phyloP scores from a whole-genome alignment of 2,888 invertebrate genomes.

The Toxonevra muliebris region DNA sequence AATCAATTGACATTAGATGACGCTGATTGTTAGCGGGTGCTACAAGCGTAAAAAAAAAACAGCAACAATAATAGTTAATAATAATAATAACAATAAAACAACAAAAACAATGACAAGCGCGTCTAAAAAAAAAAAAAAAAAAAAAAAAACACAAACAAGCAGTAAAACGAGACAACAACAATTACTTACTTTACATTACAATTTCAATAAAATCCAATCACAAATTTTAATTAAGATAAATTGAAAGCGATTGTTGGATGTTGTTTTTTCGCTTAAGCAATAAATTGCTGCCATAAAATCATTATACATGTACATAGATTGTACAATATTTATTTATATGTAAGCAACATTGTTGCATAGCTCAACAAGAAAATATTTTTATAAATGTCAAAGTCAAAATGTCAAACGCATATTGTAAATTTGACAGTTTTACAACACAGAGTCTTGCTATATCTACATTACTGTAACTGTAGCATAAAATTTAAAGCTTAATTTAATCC shows the following conservation, averaged over 20 bases:
- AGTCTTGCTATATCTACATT: too few species aligned
- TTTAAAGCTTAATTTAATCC: too few species aligned
- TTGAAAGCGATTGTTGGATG: constrained; percentile 29
- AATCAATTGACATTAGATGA: constrained; percentile 36
- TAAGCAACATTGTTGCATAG: too few species aligned
- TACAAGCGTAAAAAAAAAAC: too few species aligned
- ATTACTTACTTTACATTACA: neutral
- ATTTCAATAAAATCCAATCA: constrained; percentile 28
- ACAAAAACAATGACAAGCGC: too few species aligned
- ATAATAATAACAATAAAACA: constrained; percentile 7
- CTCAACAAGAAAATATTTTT: too few species aligned
- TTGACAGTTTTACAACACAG: constrained; percentile 33
- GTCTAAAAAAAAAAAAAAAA: neutral
- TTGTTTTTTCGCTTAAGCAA: neutral
- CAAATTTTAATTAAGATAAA: constrained; percentile 34
- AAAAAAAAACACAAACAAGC: constrained; percentile 13
- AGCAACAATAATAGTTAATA: constrained; percentile 14
- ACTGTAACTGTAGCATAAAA: too few species aligned
- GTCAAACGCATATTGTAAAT: constrained; percentile 42
- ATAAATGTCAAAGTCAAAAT: constrained; percentile 44
- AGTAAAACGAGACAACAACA: neutral
- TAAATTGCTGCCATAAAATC: too few species aligned
- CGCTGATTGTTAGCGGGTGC: constrained; percentile 22
- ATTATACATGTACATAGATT: too few species aligned
- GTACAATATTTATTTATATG: too few species aligned